Evolutionary conservation across 1,140 invertebrate species (phyloP).

Genomic region (Penaeus vannamei): DNA sequence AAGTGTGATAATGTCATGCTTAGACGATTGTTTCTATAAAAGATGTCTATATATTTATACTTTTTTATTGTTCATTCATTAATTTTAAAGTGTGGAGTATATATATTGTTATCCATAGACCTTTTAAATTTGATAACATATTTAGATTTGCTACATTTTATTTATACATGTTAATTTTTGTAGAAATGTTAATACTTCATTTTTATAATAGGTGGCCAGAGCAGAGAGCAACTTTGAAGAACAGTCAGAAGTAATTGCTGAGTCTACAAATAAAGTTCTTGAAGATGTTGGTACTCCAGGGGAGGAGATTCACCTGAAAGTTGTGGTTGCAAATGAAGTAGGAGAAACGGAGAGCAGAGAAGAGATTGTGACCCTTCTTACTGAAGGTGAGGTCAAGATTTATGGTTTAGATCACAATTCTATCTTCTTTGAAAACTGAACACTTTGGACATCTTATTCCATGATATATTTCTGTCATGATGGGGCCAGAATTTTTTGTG

Average conservation of each 20-base stretch:
- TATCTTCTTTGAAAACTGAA: background rate
- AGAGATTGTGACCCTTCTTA: constrained; percentile 31
- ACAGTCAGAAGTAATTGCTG: constrained; percentile 5
- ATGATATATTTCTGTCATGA: background rate
- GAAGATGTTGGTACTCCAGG: constrained; percentile 52
- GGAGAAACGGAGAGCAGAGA: constrained; percentile 43
- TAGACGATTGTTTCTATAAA: too few species aligned
- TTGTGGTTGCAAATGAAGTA: constrained; percentile 43
- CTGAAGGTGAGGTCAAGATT: constrained; percentile 51
- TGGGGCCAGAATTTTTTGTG: too few species aligned
- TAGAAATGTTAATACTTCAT: background rate
- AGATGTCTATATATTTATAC: too few species aligned
- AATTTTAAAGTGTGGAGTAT: too few species aligned
- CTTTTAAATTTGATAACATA: too few species aligned
- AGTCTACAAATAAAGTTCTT: constrained; percentile 41
- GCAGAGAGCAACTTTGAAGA: constrained; percentile 49
- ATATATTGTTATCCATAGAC: too few species aligned
- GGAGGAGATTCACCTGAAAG: constrained; percentile 40
- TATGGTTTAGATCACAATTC: background rate
- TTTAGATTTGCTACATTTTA: background rate
- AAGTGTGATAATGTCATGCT: too few species aligned
- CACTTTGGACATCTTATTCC: background rate
- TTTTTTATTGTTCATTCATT: too few species aligned
- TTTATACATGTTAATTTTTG: background rate
- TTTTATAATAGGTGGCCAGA: constrained; percentile 18